Base-by-base conservation (phyloP, 2,797 vertebrate genomes). In the Pangasius mekongensis region DNA sequence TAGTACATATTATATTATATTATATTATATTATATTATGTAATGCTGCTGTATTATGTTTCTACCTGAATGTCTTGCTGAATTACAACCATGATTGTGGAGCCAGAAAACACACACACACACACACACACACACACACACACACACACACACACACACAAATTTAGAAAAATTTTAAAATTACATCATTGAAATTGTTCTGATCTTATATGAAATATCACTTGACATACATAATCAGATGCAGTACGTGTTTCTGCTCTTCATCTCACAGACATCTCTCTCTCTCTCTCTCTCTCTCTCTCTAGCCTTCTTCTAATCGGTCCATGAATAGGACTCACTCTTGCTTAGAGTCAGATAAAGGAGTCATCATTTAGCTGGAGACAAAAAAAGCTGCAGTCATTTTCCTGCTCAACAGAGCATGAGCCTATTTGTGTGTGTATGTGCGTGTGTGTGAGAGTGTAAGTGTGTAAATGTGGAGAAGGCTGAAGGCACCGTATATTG, bases 331-430 rank as follows among this genome's bases (percentile, higher is more conserved):
- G 84, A 91, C 86, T 66, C 74, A 86, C 85, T 89, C 84, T 87
- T 85, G 60, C 87, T 90, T 74, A 47, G 85, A 91, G 87, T 67
- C 85, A 88, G 76, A 89, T 92, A 90, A 89, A 82, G 84, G 82
- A 88, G 83, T 88, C 89, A 90, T 91, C 87, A 92, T 89, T 91
- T 92, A 89, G 86, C 86, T 18, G 43, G 54, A 89, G 88, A 90
- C 89, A 88, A 88, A 88, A 87, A 36, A 83, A 87, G 84, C 84
- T 88, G 87, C 88, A 87, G 88, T 91, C 80, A 90, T 83, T 89
- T 91, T 89, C 87, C 88, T 86, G 90, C 87, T 88, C 87, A 90
- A 39, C 83, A 66, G 87, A 91, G 87, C 83, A 43, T 86, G 74
- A 58, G 39, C 62, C 14, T 73, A 58, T 83, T 22, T 73, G 66